These are phyloP conservation scores for Cebus imitator DNA, from an alignment of 2,113 vertebrate genomes.

Conservation along the genomic window DNA sequence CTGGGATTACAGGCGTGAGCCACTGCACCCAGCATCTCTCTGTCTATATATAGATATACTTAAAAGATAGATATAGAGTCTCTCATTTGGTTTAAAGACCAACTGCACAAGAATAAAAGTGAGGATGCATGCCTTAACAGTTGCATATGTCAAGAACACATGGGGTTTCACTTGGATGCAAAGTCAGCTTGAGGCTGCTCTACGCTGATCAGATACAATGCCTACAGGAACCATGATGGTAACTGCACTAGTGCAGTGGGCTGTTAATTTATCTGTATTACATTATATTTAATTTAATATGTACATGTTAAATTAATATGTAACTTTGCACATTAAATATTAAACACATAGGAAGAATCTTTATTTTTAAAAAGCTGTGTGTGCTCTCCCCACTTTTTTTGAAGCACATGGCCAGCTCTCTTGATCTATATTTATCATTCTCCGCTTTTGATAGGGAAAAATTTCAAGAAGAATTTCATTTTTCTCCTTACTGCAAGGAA, in stretches of 20 bases:
- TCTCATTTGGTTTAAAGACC: not conserved
- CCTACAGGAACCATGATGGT: not conserved
- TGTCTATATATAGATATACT: not conserved
- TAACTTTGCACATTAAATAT: not conserved
- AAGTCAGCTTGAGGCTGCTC: not conserved
- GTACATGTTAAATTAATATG: not conserved
- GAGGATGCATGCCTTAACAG: not conserved
- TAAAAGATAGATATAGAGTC: not conserved
- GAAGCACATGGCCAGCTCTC: not conserved
- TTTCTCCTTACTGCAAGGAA: not conserved
- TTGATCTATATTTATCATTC: not conserved
- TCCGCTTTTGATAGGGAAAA: not conserved
- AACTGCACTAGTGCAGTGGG: not conserved
- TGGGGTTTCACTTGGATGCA: not conserved
- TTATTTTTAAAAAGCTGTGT: not conserved
- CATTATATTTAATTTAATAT: not conserved
- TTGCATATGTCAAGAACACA: not conserved
- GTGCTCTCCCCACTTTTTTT: not conserved
- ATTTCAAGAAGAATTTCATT: not conserved
- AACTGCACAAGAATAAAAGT: not conserved
- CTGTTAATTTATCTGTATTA: not conserved
- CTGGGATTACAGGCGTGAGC: too few relatives aligned
- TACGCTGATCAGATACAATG: not conserved
- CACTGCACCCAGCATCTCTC: too few relatives aligned
- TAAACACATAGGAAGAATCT: not conserved